Evolutionary conservation across 2,797 vertebrate genomes (phyloP).

Genomic region (Acrocephalus scirpaceus): DNA sequence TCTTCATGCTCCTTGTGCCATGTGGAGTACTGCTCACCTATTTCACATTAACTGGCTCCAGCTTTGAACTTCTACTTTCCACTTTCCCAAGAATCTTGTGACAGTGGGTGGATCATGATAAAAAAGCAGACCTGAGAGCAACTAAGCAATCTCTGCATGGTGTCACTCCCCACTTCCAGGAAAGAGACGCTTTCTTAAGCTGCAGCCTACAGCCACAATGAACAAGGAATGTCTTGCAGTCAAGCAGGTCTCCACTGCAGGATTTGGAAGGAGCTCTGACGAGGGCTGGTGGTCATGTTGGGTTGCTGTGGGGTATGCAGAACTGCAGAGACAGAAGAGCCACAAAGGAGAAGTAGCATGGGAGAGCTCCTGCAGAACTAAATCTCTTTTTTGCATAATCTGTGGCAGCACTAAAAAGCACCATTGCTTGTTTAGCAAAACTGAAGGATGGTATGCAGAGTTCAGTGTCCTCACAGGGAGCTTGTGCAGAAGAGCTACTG

Average conservation of each 20-base stretch:
- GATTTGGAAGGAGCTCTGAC: neutral
- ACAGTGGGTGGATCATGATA: neutral
- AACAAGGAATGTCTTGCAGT: neutral
- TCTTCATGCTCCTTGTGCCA: neutral
- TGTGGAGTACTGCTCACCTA: neutral
- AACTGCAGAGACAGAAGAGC: neutral
- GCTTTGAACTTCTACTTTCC: neutral
- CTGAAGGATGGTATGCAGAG: neutral
- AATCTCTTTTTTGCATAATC: neutral
- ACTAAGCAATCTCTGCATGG: neutral
- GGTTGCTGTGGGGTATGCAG: neutral
- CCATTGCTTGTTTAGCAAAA: neutral
- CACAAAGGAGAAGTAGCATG: neutral
- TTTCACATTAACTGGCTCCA: neutral
- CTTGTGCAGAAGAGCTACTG: neutral
- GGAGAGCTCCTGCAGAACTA: neutral
- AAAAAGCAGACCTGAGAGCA: slow-evolving; percentile 3
- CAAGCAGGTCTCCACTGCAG: neutral
- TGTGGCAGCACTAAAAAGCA: neutral
- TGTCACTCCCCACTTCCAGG: slow-evolving; percentile 4
- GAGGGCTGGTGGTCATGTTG: neutral
- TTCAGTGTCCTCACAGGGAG: neutral
- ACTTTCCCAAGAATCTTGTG: neutral
- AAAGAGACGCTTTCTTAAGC: neutral
- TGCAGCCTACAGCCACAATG: neutral